phyloP scores from a whole-genome alignment of 2,113 vertebrate genomes.

The Eulacestoma nigropectus region DNA sequence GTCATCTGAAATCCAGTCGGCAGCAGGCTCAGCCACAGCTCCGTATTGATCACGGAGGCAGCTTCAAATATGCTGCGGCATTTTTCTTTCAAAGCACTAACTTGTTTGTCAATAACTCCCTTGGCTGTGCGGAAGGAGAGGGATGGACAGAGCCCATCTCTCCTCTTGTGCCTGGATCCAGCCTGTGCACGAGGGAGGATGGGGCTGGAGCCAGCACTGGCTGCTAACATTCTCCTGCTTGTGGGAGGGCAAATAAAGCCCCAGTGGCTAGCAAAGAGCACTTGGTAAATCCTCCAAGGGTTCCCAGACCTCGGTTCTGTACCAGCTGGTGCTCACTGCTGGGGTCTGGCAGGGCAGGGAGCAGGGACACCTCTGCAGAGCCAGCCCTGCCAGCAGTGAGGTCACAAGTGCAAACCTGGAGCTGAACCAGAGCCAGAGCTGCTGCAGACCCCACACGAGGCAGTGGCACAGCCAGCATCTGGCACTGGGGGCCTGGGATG shows the following conservation, averaged over 20 bases:
- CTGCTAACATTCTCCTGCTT: background rate
- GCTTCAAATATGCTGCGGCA: background rate
- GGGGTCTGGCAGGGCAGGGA: background rate
- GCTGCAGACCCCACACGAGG: accelerated
- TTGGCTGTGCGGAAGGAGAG: background rate
- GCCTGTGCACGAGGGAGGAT: accelerated
- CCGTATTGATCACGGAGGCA: constrained; percentile 52
- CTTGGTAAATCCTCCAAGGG: background rate
- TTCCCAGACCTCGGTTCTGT: background rate
- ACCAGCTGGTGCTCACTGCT: background rate
- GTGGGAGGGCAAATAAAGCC: background rate
- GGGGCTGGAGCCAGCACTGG: background rate
- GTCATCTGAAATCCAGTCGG: constrained; percentile 18
- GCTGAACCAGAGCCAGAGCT: background rate
- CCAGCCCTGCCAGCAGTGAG: background rate
- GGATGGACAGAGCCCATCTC: background rate
- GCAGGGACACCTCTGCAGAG: background rate
- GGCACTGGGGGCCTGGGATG: background rate
- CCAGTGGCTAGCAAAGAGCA: background rate
- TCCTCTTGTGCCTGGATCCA: accelerated
- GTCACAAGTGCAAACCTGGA: background rate
- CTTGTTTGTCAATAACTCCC: constrained; percentile 62
- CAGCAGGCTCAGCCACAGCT: constrained; percentile 16
- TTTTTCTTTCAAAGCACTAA: constrained; percentile 51
- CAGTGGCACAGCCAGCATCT: background rate